Evolutionary conservation across 92 coral and sea anemone genomes (phyloP).

Genomic region (Pocillopora meandrina): DNA sequence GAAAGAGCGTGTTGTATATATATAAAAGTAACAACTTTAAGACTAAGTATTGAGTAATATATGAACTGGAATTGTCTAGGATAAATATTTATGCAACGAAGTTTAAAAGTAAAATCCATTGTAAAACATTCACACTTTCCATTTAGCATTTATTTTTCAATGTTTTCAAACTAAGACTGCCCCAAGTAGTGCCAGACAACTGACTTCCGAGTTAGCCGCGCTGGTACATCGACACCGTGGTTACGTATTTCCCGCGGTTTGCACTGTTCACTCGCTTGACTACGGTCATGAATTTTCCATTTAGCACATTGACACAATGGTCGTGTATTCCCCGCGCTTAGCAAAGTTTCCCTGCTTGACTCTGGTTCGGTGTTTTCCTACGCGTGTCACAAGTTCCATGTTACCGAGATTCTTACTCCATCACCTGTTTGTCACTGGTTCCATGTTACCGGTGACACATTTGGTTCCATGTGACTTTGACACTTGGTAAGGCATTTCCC

Average conservation of each 20-base stretch:
- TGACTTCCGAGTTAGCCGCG: too few species aligned
- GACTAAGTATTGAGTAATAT: constrained; percentile 28
- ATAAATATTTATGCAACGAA: constrained; percentile 32
- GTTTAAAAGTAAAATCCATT: constrained; percentile 13
- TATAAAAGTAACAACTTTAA: constrained; percentile 10
- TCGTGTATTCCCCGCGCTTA: not conserved
- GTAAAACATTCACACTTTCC: not conserved
- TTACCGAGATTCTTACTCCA: too few species aligned
- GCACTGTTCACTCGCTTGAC: not conserved
- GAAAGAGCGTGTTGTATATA: constrained; percentile 39
- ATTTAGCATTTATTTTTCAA: not conserved
- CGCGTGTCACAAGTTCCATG: not conserved
- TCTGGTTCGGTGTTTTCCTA: not conserved
- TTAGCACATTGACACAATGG: not conserved
- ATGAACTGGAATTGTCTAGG: constrained; percentile 2
- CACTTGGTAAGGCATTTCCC: too few species aligned
- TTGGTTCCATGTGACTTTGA: too few species aligned
- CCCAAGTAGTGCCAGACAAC: too few species aligned
- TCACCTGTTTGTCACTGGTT: too few species aligned
- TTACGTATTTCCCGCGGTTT: too few species aligned
- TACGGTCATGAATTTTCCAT: not conserved
- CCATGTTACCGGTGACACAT: too few species aligned
- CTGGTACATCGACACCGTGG: too few species aligned
- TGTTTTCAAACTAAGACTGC: not conserved
- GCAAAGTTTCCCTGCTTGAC: not conserved